These are phyloP conservation scores for Hirtodrosophila trivittata DNA, from an alignment of 2,888 invertebrate species.

Conservation along the genomic window DNA sequence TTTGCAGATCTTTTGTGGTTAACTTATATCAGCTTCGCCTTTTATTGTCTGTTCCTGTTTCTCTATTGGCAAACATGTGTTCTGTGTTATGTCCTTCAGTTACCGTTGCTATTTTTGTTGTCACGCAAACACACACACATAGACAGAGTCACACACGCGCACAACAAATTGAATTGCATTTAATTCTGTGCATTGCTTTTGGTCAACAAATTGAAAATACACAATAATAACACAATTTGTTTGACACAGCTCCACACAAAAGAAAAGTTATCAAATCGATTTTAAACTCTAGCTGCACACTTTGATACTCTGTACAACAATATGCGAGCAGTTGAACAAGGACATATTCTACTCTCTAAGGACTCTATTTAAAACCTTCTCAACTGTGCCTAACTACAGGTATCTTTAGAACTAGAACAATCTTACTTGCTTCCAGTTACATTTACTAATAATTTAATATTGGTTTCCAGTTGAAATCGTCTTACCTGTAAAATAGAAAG, in stretches of 20 bases:
- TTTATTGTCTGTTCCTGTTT: slow-evolving; percentile 39
- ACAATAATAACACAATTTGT: slow-evolving; percentile 37
- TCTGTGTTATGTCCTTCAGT: slow-evolving; percentile 39
- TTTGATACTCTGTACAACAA: neutral
- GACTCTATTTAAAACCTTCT: neutral
- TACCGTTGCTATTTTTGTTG: slow-evolving; percentile 12
- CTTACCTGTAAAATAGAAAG: slow-evolving; percentile 31
- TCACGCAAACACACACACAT: slow-evolving; percentile 12
- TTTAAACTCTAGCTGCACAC: neutral
- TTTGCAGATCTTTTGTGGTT: slow-evolving; percentile 58
- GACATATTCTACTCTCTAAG: too few species aligned
- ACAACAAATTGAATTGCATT: slow-evolving; percentile 68
- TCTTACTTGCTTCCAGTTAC: too few species aligned
- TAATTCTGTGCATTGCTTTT: slow-evolving; percentile 52
- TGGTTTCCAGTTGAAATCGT: too few species aligned
- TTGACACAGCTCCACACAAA: slow-evolving; percentile 30
- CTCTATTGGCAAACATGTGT: slow-evolving; percentile 59
- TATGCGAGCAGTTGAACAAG: too few species aligned
- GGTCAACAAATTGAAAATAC: slow-evolving; percentile 34
- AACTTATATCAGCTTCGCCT: slow-evolving; percentile 61
- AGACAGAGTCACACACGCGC: slow-evolving; percentile 5
- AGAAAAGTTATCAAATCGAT: slow-evolving; percentile 25
- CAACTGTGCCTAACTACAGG: too few species aligned
- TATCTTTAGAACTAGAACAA: too few species aligned
- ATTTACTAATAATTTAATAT: too few species aligned